phyloP scores from a whole-genome alignment of 1,140 invertebrate species.

The Stegodyphus mimosarum region DNA sequence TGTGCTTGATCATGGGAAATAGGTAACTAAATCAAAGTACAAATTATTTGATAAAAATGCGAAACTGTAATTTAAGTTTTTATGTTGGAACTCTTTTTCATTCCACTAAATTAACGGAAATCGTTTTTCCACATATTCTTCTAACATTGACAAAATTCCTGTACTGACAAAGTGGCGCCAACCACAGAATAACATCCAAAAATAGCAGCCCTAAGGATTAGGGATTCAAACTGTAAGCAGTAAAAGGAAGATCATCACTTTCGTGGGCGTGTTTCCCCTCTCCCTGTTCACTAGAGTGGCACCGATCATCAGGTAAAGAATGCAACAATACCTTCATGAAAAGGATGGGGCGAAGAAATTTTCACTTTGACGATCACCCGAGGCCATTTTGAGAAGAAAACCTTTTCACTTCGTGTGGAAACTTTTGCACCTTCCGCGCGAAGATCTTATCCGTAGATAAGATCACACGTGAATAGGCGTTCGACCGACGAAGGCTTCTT shows the following conservation, averaged over 20 bases:
- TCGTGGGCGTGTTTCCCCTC: constrained; percentile 21
- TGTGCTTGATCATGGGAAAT: too few relatives aligned
- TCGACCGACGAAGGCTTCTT: background rate
- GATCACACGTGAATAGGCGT: background rate
- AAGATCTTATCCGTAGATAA: constrained; percentile 24
- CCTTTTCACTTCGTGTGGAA: background rate
- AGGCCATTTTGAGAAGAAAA: constrained; percentile 13
- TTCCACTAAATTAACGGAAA: too few relatives aligned
- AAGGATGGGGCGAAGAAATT: constrained; percentile 7
- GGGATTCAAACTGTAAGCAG: background rate
- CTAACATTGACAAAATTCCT: too few relatives aligned
- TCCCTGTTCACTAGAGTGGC: background rate
- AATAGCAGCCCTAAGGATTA: background rate
- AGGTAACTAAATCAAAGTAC: too few relatives aligned
- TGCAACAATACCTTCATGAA: background rate
- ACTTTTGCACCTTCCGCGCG: constrained; percentile 15
- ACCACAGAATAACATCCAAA: too few relatives aligned
- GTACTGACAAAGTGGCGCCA: too few relatives aligned
- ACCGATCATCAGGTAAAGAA: background rate
- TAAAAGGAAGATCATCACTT: background rate
- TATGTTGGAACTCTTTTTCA: too few relatives aligned
- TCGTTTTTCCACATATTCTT: too few relatives aligned
- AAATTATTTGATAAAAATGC: too few relatives aligned
- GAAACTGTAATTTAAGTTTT: too few relatives aligned
- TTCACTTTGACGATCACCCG: background rate